Evolutionary conservation across 2,797 vertebrate species (phyloP).

Genomic region (Hirundo rustica): DNA sequence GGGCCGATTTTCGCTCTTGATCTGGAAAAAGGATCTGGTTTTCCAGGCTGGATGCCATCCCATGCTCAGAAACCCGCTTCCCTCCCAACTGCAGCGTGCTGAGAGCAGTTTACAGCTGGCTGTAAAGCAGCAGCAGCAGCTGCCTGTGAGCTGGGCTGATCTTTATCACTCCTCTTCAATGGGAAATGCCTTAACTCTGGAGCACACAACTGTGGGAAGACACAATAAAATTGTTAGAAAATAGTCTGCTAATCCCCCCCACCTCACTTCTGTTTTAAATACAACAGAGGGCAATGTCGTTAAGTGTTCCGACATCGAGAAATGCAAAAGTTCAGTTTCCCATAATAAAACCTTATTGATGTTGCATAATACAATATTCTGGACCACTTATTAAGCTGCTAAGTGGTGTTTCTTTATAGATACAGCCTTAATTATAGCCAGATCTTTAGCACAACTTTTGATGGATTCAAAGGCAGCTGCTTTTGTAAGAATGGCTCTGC

Average conservation of each 20-base stretch:
- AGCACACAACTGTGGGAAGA: slow-evolving; percentile 27
- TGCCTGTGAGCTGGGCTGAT: not conserved
- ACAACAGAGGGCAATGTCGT: not conserved
- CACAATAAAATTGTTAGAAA: slow-evolving; percentile 17
- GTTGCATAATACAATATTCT: not conserved
- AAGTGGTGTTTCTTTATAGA: slow-evolving; percentile 23
- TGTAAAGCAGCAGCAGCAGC: slow-evolving; percentile 26
- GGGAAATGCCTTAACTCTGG: not conserved
- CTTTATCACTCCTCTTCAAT: not conserved
- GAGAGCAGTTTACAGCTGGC: slow-evolving; percentile 9
- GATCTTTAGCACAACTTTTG: not conserved
- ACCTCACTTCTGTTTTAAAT: not conserved
- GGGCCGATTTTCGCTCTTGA: not conserved
- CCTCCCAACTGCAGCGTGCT: not conserved
- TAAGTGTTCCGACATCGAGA: slow-evolving; percentile 11
- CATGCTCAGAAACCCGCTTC: not conserved
- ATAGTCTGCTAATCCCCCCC: not conserved
- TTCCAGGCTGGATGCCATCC: not conserved
- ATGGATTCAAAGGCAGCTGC: not conserved
- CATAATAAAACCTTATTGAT: slow-evolving; percentile 28
- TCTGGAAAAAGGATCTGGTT: not conserved
- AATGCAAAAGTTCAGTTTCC: slow-evolving; percentile 28
- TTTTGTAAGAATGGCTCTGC: not conserved
- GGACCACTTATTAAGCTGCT: not conserved
- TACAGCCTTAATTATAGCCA: slow-evolving; percentile 38